These are phyloP conservation scores for Elachura formosa DNA, from an alignment of 2,113 vertebrate genomes.

Conservation along the genomic window DNA sequence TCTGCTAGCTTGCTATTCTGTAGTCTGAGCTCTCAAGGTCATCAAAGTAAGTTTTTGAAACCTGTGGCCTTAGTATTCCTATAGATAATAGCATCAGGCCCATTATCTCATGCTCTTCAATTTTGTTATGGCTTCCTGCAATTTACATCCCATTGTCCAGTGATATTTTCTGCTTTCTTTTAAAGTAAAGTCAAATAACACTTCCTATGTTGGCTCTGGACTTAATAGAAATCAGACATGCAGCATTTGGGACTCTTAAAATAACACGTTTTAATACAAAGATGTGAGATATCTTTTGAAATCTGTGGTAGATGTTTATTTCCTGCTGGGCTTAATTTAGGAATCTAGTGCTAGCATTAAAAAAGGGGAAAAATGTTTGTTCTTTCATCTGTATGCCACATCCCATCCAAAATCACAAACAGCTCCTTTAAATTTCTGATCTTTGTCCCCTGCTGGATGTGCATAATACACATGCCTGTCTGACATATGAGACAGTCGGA, in stretches of 20 bases:
- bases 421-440: conserved; percentile 55
- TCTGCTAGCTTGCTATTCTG: background rate
- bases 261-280: conserved; percentile 51
- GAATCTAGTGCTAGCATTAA: conserved; percentile 40
- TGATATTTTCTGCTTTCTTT: conserved; percentile 60
- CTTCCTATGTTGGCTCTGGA: conserved; percentile 24
- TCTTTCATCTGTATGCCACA: conserved; percentile 45
- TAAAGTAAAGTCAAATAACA: conserved; percentile 47
- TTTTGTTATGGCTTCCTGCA: conserved; percentile 68
- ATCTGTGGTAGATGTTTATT: conserved; percentile 48
- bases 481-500: conserved; percentile 58
- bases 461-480: conserved; percentile 30
- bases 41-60: conserved; percentile 25
- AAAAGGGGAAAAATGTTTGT: conserved; percentile 34
- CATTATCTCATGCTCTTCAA: conserved; percentile 57
- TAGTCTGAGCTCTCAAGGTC: conserved; percentile 53
- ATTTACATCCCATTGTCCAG: conserved; percentile 60
- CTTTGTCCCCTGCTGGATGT: conserved; percentile 65
- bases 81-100: conserved; percentile 32
- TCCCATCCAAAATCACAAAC: conserved; percentile 50
- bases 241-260: conserved; percentile 50
- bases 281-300: conserved; percentile 60
- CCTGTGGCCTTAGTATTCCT: conserved; percentile 18
- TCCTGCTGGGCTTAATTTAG: conserved; percentile 64
- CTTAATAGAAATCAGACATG: conserved; percentile 56